A percentile compares a stretch with the other conserved stretches of the same genome.
phyloP scores from a whole-genome alignment of 2,797 vertebrate species.

The Coendou prehensilis region DNA sequence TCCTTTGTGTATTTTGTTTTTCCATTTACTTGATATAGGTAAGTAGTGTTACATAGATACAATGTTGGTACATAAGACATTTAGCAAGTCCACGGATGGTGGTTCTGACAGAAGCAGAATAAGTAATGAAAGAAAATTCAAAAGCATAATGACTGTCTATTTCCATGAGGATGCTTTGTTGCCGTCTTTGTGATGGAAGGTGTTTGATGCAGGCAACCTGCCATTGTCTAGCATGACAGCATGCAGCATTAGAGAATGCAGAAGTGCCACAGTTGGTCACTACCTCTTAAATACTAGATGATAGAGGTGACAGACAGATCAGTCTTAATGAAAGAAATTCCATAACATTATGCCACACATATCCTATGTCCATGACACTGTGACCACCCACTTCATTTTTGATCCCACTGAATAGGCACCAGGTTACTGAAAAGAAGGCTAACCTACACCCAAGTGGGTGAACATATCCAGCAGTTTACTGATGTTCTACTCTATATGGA shows the following conservation, averaged over 20 bases:
- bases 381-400: background rate
- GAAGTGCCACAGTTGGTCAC: background rate
- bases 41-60: background rate
- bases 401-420: background rate
- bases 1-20: background rate
- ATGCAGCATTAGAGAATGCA: background rate
- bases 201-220: background rate
- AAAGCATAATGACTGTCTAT: background rate
- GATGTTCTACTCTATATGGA: background rate
- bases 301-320: background rate
- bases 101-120: background rate
- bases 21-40: background rate
- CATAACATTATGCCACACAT: background rate
- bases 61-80: background rate
- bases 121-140: conserved; percentile 1
- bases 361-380: background rate
- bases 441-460: background rate
- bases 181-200: background rate
- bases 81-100: background rate
- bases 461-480: background rate
- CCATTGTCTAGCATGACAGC: background rate
- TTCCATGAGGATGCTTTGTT: background rate
- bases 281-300: background rate
- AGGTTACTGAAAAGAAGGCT: background rate
- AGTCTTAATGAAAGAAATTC: background rate